Conservation (phyloP, 1,140 invertebrate genomes). For the Papilio helenus region DNA sequence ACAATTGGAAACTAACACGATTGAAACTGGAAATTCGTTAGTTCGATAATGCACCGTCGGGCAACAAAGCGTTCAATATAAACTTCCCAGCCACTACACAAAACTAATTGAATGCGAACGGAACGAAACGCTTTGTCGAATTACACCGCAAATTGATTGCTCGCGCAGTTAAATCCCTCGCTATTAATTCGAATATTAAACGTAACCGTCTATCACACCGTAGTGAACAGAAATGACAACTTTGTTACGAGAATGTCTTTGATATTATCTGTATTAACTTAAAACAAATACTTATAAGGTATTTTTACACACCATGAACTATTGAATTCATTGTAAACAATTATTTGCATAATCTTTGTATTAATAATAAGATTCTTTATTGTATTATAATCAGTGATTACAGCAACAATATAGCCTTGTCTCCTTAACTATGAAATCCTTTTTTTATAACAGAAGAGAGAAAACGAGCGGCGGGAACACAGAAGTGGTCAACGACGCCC, state of each 20-base stretch:
- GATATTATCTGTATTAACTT: neutral
- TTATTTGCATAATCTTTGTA: no score
- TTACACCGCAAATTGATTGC: conserved; percentile 38
- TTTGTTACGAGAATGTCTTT: neutral
- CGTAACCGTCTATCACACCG: conserved; percentile 12
- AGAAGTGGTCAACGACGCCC: no score
- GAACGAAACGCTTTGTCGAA: conserved; percentile 35
- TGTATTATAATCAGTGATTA: no score
- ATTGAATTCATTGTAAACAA: no score
- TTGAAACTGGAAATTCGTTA: conserved; percentile 27
- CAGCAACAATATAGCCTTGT: no score
- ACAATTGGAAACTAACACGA: conserved; percentile 20
- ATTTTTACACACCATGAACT: no score
- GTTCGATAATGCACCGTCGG: conserved; percentile 29
- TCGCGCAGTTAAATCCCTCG: conserved; percentile 30
- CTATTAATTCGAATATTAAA: conserved; percentile 36
- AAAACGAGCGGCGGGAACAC: no score
- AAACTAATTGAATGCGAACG: conserved; percentile 35
- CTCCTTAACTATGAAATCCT: no score
- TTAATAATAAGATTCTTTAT: no score
- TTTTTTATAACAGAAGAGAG: no score
- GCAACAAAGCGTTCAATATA: conserved; percentile 33
- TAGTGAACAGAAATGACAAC: neutral
- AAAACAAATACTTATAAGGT: no score
- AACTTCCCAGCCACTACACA: conserved; percentile 35